These are phyloP conservation scores for Lucifuga dentata DNA, from an alignment of 2,113 vertebrate genomes.

Conservation along the genomic window DNA sequence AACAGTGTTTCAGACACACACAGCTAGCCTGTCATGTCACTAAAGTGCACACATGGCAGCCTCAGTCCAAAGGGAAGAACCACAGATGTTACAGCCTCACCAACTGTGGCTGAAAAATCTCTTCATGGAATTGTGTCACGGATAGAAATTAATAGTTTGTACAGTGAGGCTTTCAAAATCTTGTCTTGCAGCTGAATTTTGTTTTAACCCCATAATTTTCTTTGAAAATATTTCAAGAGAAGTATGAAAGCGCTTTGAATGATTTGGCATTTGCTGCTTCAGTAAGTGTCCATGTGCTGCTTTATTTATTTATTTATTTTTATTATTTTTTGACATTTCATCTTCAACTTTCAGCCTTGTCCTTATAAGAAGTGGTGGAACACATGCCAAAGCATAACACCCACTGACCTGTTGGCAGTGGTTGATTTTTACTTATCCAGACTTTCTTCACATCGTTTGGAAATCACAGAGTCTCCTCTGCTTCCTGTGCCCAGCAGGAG, in stretches of 20 bases:
- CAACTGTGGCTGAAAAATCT: constrained; percentile 22
- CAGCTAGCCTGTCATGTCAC: constrained; percentile 70
- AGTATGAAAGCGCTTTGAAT: constrained; percentile 47
- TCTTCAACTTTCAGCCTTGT: constrained; percentile 42
- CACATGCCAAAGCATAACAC: constrained; percentile 31
- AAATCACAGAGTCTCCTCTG: constrained; percentile 53
- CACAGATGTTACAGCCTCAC: constrained; percentile 46
- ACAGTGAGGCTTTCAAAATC: constrained; percentile 26
- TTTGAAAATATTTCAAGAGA: constrained; percentile 66
- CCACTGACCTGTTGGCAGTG: constrained; percentile 37
- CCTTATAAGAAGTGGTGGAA: constrained; percentile 48
- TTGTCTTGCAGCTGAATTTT: constrained; percentile 29
- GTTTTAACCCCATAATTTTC: constrained; percentile 45
- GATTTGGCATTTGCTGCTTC: constrained; percentile 37
- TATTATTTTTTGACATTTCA: constrained; percentile 20
- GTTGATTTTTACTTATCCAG: constrained; percentile 56
- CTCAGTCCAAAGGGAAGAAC: constrained; percentile 40
- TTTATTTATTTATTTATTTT: too few relatives aligned
- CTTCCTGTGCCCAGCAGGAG: constrained; percentile 69
- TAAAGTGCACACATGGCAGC: constrained; percentile 62
- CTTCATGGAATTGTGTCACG: constrained; percentile 27
- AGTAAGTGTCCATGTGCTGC: constrained; percentile 41
- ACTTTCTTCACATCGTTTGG: constrained; percentile 55
- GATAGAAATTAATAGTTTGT: constrained; percentile 41
- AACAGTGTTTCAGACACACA: constrained; percentile 72